Conservation (phyloP, 2,797 vertebrate species). For the Hybognathus amarus region DNA sequence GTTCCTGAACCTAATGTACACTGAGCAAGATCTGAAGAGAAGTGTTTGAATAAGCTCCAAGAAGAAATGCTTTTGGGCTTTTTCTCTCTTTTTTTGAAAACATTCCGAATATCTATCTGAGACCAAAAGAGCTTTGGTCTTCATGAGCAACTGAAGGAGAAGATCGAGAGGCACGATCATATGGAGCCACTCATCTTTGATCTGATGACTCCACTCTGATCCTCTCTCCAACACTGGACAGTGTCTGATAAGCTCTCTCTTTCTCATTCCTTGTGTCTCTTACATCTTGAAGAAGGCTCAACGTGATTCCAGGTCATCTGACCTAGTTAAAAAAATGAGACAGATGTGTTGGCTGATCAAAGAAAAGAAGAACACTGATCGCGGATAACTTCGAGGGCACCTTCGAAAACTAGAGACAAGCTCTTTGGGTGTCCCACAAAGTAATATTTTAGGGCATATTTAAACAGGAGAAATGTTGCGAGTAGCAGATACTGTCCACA, state of each 20-base stretch:
- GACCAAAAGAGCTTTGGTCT: constrained; percentile 81
- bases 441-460: background rate
- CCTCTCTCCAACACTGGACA: constrained; percentile 84
- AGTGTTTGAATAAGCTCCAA: constrained; percentile 12
- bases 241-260: constrained; percentile 80
- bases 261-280: constrained; percentile 15
- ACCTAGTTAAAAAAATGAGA: constrained; percentile 20
- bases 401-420: constrained; percentile 19
- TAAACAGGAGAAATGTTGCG: background rate
- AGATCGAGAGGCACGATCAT: constrained; percentile 57
- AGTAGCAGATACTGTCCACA: background rate
- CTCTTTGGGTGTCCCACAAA: constrained; percentile 7
- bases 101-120: constrained; percentile 82
- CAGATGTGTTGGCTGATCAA: constrained; percentile 35
- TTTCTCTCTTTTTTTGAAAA: constrained; percentile 72
- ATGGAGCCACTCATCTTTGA: constrained; percentile 87
- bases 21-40: constrained; percentile 18
- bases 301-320: constrained; percentile 51
- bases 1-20: constrained; percentile 16
- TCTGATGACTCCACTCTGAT: constrained; percentile 91
- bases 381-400: constrained; percentile 14
- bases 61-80: constrained; percentile 10
- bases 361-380: constrained; percentile 15
- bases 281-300: constrained; percentile 39
- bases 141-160: constrained; percentile 62